Evolutionary conservation across 2,797 vertebrate genomes (phyloP).

Genomic region (Rhabdophis nuchalis): DNA sequence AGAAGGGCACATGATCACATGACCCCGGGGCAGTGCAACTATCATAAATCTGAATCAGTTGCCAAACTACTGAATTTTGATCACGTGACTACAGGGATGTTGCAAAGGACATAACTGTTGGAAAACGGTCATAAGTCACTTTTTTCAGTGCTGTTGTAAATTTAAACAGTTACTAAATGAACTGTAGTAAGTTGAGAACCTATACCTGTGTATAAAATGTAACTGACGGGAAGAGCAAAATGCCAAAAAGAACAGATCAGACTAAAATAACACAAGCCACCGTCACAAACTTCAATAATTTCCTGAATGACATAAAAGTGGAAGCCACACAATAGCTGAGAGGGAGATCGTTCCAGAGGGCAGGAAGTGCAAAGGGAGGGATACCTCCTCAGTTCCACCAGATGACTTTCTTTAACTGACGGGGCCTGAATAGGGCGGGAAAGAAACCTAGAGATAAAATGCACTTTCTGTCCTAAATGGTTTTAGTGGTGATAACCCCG

Average conservation of each 20-base stretch:
- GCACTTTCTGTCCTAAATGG: not conserved
- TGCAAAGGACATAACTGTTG: too few species aligned
- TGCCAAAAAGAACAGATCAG: not conserved
- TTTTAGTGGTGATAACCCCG: not conserved
- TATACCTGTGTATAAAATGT: not conserved
- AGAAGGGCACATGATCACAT: too few species aligned
- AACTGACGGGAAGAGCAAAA: not conserved
- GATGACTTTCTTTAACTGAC: not conserved
- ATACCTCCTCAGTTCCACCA: not conserved
- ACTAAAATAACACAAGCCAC: not conserved
- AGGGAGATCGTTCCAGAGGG: not conserved
- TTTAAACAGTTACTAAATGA: too few species aligned
- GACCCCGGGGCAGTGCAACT: too few species aligned
- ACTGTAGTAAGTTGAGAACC: too few species aligned
- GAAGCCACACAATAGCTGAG: not conserved
- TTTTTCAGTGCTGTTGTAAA: too few species aligned
- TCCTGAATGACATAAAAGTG: not conserved
- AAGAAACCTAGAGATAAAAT: not conserved
- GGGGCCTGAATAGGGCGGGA: not conserved
- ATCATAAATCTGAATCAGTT: too few species aligned
- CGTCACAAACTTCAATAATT: not conserved
- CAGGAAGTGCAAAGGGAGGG: not conserved
- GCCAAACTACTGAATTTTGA: too few species aligned
- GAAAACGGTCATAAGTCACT: too few species aligned
- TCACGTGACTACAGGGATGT: too few species aligned